Evolutionary conservation across 2,797 vertebrate genomes (phyloP).

Genomic region (Melanotaenia pygmaea): DNA sequence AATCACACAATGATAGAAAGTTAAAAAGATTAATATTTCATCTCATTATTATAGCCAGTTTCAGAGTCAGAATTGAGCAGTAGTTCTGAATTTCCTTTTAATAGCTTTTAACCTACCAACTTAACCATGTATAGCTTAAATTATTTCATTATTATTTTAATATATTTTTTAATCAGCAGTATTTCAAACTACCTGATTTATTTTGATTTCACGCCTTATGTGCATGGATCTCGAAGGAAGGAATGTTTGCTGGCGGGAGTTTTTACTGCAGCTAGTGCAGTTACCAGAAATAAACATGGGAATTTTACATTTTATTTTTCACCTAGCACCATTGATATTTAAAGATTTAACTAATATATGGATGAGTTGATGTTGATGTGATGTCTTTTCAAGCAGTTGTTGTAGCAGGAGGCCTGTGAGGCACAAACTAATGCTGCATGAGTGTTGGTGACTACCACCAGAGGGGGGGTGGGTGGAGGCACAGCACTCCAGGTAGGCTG

Average conservation of each 20-base stretch:
- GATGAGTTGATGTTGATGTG: constrained; percentile 28
- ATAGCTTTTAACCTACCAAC: constrained; percentile 43
- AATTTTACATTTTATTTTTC: constrained; percentile 26
- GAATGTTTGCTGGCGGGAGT: constrained; percentile 56
- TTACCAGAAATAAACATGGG: constrained; percentile 58
- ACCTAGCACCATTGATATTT: constrained; percentile 16
- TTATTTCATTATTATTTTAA: constrained; percentile 6
- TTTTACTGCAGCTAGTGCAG: constrained; percentile 42
- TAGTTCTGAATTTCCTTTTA: constrained; percentile 20
- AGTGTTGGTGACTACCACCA: constrained; percentile 57
- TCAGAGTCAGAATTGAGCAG: background rate
- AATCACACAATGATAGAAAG: background rate
- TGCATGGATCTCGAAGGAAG: constrained; percentile 48
- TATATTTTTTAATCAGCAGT: constrained; percentile 50
- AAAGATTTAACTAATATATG: constrained; percentile 10
- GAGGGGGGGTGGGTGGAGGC: constrained; percentile 67
- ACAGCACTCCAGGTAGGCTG: constrained; percentile 70
- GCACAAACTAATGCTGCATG: constrained; percentile 43
- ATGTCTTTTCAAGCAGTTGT: constrained; percentile 49
- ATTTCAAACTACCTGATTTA: constrained; percentile 49
- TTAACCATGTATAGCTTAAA: constrained; percentile 47
- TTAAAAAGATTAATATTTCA: background rate
- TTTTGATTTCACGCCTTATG: constrained; percentile 57
- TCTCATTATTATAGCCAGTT: background rate
- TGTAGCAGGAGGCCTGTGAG: constrained; percentile 47